Evolutionary conservation across 2,888 invertebrate genomes (phyloP).

Genomic region (Oeneis ivallda): DNA sequence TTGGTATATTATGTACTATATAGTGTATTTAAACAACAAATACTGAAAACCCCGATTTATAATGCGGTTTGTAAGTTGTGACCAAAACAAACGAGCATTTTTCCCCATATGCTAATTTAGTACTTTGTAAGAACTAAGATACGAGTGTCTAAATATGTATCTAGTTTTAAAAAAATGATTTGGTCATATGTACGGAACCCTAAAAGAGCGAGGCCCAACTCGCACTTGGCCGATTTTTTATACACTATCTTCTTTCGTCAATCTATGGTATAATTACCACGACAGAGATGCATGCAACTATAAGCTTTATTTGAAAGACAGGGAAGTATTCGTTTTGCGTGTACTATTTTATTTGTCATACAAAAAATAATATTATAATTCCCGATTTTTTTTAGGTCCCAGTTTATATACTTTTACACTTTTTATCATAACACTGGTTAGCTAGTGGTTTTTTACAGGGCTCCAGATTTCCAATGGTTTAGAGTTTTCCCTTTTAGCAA

Average conservation of each 20-base stretch:
- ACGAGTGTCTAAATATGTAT: too few relatives aligned
- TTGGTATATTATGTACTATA: too few relatives aligned
- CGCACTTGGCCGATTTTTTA: too few relatives aligned
- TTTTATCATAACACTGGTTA: slow-evolving; percentile 19
- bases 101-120: too few relatives aligned
- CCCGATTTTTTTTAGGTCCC: slow-evolving; percentile 8
- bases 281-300: slow-evolving; percentile 63
- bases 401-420: slow-evolving; percentile 4
- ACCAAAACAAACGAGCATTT: too few relatives aligned
- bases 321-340: slow-evolving; percentile 60
- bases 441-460: slow-evolving; percentile 44
- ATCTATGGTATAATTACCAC: slow-evolving; percentile 53
- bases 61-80: too few relatives aligned
- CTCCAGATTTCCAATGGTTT: slow-evolving; percentile 38
- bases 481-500: slow-evolving; percentile 20
- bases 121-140: too few relatives aligned
- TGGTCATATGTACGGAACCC: too few relatives aligned
- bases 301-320: slow-evolving; percentile 72
- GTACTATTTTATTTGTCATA: slow-evolving; percentile 5
- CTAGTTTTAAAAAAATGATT: too few relatives aligned
- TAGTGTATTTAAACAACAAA: too few relatives aligned
- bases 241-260: slow-evolving; percentile 48
- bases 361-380: background rate
- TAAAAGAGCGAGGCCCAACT: too few relatives aligned
- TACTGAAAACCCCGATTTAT: too few relatives aligned